phyloP scores from a whole-genome alignment of 2,888 invertebrate species.

The Ditula angustiorana region DNA sequence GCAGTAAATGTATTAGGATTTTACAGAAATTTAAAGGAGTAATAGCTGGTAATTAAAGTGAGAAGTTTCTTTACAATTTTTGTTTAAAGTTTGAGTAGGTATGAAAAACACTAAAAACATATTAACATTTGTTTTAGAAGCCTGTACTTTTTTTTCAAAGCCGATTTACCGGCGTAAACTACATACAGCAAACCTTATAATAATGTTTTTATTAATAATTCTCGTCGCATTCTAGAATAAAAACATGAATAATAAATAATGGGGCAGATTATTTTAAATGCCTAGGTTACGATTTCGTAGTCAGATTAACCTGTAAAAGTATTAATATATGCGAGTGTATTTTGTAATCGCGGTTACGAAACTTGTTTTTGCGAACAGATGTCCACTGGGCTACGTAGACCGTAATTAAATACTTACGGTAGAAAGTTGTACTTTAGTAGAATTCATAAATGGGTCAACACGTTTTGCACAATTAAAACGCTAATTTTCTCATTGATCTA shows the following conservation, averaged over 20 bases:
- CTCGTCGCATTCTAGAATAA: not conserved
- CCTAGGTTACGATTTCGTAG: not conserved
- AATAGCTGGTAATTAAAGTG: too few species aligned
- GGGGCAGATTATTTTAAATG: not conserved
- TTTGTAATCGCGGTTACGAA: constrained; percentile 22
- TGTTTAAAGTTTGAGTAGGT: too few species aligned
- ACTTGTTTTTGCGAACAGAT: constrained; percentile 33
- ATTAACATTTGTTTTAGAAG: too few species aligned
- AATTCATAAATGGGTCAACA: constrained; percentile 51
- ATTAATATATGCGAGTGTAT: constrained; percentile 6
- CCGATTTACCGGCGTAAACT: too few species aligned
- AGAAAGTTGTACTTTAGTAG: constrained; percentile 51
- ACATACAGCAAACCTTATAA: too few species aligned
- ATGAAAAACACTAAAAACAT: too few species aligned
- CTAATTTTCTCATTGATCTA: constrained; percentile 36
- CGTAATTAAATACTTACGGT: constrained; percentile 28
- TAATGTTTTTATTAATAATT: constrained; percentile 24
- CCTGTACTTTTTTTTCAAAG: too few species aligned
- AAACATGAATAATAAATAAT: constrained; percentile 19
- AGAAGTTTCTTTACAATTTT: too few species aligned
- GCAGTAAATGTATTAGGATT: too few species aligned
- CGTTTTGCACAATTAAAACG: constrained; percentile 23
- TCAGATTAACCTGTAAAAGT: not conserved
- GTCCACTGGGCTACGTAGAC: constrained; percentile 12
- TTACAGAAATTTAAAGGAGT: too few species aligned